Evolutionary conservation across 2,113 vertebrate genomes (phyloP).

Genomic region (Lepus europaeus): DNA sequence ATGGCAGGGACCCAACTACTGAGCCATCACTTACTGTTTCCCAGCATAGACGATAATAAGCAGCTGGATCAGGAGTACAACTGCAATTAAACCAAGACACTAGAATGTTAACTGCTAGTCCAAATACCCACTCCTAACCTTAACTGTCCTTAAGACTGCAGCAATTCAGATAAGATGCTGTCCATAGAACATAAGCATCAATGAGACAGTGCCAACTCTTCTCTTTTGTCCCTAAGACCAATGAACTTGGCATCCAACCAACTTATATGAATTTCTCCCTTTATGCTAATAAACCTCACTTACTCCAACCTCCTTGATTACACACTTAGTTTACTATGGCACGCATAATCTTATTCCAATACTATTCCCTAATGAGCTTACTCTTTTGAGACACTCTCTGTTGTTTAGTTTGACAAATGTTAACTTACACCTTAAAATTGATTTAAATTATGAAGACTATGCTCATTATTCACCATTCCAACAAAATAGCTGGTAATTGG

Average conservation of each 20-base stretch:
- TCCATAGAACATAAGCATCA: neutral
- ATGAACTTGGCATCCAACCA: neutral
- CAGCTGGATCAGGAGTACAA: too few relatives aligned
- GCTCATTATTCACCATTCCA: neutral
- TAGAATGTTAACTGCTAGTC: too few relatives aligned
- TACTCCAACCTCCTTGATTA: neutral
- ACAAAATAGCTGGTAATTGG: neutral
- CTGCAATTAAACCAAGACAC: too few relatives aligned
- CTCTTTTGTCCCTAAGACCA: neutral
- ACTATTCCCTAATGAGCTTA: neutral
- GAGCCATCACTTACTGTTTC: too few relatives aligned
- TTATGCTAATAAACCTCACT: neutral
- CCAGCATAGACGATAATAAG: too few relatives aligned
- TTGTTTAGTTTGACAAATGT: neutral
- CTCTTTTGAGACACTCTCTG: neutral
- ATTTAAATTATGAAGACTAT: neutral
- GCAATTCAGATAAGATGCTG: neutral
- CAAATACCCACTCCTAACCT: too few relatives aligned
- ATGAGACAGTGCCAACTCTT: neutral
- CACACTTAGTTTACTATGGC: neutral
- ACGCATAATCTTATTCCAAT: neutral
- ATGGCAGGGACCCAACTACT: too few relatives aligned
- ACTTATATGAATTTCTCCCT: neutral
- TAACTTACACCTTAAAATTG: conserved; percentile 11
- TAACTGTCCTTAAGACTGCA: neutral